Percentiles rank a stretch among this genome's conserved stretches.
phyloP scores from a whole-genome alignment of 2,888 invertebrate species.

The Pinctada fucata region DNA sequence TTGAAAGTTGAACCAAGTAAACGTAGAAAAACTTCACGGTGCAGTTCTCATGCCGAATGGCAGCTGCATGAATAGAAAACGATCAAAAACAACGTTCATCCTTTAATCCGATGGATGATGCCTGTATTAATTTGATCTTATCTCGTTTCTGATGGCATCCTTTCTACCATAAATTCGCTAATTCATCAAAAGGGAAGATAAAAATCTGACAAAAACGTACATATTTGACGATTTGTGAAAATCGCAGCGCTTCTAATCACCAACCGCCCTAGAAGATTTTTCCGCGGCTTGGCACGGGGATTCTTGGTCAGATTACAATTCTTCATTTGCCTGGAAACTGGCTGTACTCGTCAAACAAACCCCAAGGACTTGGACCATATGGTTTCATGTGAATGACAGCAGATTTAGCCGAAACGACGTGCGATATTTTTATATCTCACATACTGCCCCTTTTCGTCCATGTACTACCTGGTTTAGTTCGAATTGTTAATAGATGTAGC shows the following conservation, averaged over 20 bases:
- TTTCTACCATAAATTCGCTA: not conserved
- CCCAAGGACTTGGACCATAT: conserved; percentile 41
- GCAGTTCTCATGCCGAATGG: not conserved
- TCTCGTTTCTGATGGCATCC: not conserved
- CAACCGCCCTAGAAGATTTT: not conserved
- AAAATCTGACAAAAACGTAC: not conserved
- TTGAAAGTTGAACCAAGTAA: no score
- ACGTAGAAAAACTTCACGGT: no score
- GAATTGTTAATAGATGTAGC: no score
- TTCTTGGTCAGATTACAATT: conserved; percentile 42
- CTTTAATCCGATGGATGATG: not conserved
- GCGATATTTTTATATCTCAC: no score
- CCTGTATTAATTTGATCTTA: not conserved
- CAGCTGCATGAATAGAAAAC: not conserved
- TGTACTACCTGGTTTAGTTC: no score
- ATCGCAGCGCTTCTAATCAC: not conserved
- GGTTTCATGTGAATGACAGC: conserved; percentile 21
- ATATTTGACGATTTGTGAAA: not conserved
- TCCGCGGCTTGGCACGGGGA: not conserved
- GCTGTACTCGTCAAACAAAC: conserved; percentile 49
- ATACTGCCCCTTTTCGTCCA: no score
- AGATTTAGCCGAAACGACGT: not conserved
- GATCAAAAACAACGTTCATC: not conserved
- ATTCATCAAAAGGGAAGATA: not conserved
- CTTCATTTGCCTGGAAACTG: conserved; percentile 52